Evolutionary conservation across 1,140 invertebrate species (phyloP).

Genomic region (Drosophila truncata): DNA sequence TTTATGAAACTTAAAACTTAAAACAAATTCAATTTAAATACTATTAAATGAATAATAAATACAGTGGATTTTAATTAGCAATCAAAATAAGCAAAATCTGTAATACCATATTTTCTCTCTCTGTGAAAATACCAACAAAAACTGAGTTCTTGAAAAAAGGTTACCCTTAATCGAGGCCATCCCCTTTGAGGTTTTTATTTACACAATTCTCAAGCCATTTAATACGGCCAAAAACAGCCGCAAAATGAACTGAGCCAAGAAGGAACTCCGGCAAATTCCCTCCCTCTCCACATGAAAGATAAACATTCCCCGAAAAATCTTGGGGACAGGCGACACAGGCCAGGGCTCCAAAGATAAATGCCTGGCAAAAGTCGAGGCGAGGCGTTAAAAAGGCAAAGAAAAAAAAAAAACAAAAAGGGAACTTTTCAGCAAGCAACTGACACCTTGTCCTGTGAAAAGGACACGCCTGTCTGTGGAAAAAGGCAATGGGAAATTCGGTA

Average conservation of each 20-base stretch:
- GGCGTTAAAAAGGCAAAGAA: slow-evolving; percentile 52
- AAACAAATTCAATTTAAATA: neutral
- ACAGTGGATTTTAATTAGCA: neutral
- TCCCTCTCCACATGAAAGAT: slow-evolving; percentile 1
- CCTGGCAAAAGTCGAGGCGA: slow-evolving; percentile 46
- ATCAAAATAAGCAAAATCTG: neutral
- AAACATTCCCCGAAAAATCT: slow-evolving; percentile 33
- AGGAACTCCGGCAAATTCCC: slow-evolving; percentile 4
- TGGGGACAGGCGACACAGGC: slow-evolving; percentile 24
- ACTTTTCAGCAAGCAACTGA: slow-evolving; percentile 54
- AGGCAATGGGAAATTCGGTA: neutral
- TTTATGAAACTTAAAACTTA: neutral
- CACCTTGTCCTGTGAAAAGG: slow-evolving; percentile 54
- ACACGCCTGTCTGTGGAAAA: slow-evolving; percentile 41
- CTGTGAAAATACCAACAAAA: slow-evolving; percentile 9
- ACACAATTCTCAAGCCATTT: slow-evolving; percentile 70
- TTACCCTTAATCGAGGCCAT: slow-evolving; percentile 32
- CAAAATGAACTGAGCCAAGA: slow-evolving; percentile 72
- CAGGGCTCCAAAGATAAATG: slow-evolving; percentile 33
- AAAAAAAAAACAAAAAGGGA: slow-evolving; percentile 36
- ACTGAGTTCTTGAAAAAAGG: slow-evolving; percentile 4
- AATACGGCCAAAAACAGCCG: slow-evolving; percentile 63
- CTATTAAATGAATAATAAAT: neutral
- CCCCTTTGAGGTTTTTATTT: slow-evolving; percentile 67
- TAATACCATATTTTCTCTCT: neutral